Percentiles rank a stretch among this genome's conserved stretches.
Conservation (phyloP, 2,113 vertebrate species). For the Oryzias melastigma region DNA sequence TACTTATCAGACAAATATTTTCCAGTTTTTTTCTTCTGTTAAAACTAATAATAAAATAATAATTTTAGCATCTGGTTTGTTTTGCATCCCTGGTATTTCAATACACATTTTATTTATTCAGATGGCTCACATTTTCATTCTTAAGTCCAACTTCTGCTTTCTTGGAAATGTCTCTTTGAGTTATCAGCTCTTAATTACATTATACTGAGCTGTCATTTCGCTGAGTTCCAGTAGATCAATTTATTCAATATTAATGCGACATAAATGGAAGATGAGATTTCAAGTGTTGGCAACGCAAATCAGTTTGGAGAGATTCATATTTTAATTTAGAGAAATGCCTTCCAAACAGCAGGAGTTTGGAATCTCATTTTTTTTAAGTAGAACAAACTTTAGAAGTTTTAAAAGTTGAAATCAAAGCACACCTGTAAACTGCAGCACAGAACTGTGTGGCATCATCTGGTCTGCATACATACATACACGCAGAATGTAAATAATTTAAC, state of each 20-base stretch:
- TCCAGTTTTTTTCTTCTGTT: too few relatives aligned
- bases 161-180: constrained; percentile 8
- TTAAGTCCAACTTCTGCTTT: constrained; percentile 20
- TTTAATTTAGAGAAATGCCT: neutral
- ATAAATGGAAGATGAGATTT: constrained; percentile 24
- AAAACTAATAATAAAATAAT: neutral
- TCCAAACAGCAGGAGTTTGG: neutral
- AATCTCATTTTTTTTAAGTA: neutral
- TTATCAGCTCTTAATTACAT: constrained; percentile 13
- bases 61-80: neutral
- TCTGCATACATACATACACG: constrained; percentile 12
- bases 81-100: neutral
- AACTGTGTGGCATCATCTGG: constrained; percentile 5
- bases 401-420: neutral
- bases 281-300: constrained; percentile 1
- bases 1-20: too few relatives aligned
- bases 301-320: neutral
- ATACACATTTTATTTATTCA: neutral
- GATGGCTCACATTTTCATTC: constrained; percentile 22
- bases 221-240: constrained; percentile 25
- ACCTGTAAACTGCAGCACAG: constrained; percentile 20
- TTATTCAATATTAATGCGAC: constrained; percentile 16
- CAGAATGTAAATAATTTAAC: constrained; percentile 24
- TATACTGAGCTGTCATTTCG: constrained; percentile 30
- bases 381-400: too few relatives aligned